Percentiles rank a stretch among this genome's conserved stretches.
phyloP scores from a whole-genome alignment of 2,797 vertebrate genomes.

The Dicrostonyx torquatus region DNA sequence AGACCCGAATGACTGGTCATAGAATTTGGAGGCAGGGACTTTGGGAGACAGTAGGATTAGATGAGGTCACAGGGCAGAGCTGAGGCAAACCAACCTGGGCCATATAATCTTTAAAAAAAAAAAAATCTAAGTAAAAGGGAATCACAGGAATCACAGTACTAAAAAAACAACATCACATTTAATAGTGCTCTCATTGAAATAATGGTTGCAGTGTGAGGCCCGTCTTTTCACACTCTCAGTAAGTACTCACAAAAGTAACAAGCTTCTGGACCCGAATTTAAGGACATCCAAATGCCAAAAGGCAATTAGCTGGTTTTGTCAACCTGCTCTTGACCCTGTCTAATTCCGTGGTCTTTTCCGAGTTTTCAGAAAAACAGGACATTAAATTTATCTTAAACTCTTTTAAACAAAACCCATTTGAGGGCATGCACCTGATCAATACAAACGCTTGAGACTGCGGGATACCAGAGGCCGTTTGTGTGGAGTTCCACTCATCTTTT shows the following conservation, averaged over 20 bases:
- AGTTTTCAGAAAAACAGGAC: background rate
- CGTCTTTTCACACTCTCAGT: background rate
- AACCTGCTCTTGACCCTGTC: conserved; percentile 10
- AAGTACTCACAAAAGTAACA: conserved; percentile 36
- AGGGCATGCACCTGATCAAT: background rate
- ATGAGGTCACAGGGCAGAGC: background rate
- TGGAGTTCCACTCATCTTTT: background rate
- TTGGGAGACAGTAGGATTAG: background rate
- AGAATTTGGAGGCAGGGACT: background rate
- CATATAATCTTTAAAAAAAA: background rate
- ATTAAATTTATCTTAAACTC: conserved; percentile 9
- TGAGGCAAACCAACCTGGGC: background rate
- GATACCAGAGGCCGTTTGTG: background rate
- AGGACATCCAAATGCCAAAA: conserved; percentile 17
- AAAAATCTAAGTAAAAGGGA: conserved; percentile 21
- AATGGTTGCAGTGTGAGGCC: background rate
- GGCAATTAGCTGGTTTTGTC: conserved; percentile 37
- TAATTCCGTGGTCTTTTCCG: background rate
- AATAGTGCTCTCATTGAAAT: background rate
- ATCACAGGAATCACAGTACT: background rate
- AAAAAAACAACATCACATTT: conserved; percentile 6
- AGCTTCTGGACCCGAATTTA: background rate
- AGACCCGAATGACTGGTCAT: background rate
- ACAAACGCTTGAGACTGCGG: background rate
- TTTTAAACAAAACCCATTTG: conserved; percentile 32